phyloP scores from a whole-genome alignment of 2,113 vertebrate species.

The Psilopogon haemacephalus region DNA sequence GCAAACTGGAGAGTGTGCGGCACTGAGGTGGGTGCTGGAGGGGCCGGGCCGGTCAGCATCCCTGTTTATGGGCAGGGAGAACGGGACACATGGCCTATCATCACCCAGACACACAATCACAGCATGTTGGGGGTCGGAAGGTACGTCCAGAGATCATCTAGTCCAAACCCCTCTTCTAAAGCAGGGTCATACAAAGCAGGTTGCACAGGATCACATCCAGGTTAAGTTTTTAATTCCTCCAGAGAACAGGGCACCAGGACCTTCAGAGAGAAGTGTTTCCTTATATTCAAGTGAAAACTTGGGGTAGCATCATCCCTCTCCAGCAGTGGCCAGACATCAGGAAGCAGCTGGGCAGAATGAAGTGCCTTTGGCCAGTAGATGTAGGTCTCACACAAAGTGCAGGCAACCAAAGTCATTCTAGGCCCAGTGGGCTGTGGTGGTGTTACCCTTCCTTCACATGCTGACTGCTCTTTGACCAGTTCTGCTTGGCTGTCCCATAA shows the following conservation, averaged over 20 bases:
- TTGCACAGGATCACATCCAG: no score
- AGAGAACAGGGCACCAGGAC: no score
- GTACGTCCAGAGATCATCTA: no score
- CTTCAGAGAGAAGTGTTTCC: no score
- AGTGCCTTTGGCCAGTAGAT: background rate
- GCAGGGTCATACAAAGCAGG: no score
- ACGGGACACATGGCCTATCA: accelerated
- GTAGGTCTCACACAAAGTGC: accelerated
- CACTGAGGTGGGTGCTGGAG: accelerated
- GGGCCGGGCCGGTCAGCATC: background rate
- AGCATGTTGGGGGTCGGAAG: no score
- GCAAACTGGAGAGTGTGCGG: background rate
- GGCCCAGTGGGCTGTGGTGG: background rate
- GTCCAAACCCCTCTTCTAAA: no score
- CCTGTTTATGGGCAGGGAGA: accelerated
- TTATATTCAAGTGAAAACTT: no score
- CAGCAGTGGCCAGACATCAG: accelerated
- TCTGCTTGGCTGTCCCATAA: background rate
- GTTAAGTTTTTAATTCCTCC: no score
- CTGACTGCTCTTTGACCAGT: background rate
- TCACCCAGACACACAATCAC: accelerated
- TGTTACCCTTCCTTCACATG: background rate
- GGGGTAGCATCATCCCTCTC: background rate
- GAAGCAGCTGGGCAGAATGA: accelerated
- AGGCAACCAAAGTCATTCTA: background rate